Percentiles rank a stretch among this genome's conserved stretches.
These are phyloP conservation scores for Himalopsyche japonica DNA, from an alignment of 2,888 invertebrate genomes.

Conservation along the genomic window DNA sequence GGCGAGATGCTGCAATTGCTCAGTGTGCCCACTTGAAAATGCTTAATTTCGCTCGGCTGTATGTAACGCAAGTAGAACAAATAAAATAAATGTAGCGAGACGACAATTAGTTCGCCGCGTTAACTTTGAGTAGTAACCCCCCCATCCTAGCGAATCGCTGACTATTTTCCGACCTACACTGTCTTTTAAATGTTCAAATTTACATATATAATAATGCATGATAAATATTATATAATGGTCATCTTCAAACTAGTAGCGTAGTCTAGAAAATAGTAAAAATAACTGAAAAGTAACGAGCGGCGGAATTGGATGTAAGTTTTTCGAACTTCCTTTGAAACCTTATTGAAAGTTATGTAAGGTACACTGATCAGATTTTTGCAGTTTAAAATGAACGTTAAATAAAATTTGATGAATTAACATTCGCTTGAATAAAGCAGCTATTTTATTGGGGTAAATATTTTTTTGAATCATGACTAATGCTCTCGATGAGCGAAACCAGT, in stretches of 20 bases:
- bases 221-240: not conserved
- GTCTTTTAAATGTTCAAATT: not conserved
- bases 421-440: too few relatives aligned
- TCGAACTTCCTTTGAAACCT: too few relatives aligned
- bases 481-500: too few relatives aligned
- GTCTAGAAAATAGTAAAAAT: too few relatives aligned
- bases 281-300: too few relatives aligned
- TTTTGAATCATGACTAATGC: too few relatives aligned
- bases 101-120: not conserved
- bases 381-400: too few relatives aligned
- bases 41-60: not conserved
- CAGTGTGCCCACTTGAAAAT: not conserved
- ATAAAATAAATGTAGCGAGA: not conserved
- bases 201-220: not conserved
- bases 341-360: too few relatives aligned
- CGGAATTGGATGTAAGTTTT: too few relatives aligned
- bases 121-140: not conserved
- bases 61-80: not conserved
- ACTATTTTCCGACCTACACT: not conserved
- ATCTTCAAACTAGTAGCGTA: not conserved
- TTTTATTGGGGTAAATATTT: too few relatives aligned
- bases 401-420: too few relatives aligned
- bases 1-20: not conserved
- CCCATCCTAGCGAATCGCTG: not conserved
- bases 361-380: too few relatives aligned